Base-by-base conservation (phyloP, 2,888 invertebrate genomes). In the Rugalucina vietnamica region DNA sequence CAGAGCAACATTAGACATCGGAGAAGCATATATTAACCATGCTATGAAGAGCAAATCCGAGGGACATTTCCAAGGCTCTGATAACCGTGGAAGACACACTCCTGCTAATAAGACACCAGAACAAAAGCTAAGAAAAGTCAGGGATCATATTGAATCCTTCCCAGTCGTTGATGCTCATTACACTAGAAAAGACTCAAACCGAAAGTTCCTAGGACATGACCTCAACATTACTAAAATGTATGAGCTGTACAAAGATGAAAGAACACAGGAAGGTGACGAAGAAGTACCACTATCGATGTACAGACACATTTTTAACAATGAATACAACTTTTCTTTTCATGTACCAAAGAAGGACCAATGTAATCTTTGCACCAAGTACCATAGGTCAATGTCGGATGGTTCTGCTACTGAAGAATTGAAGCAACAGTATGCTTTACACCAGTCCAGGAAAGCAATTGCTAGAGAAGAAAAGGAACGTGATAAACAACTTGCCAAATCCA, bases 201-300 rank as follows among this genome's bases (percentile, higher is more conserved):
- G 57, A 37, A 27, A 80, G 37, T 80, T 60, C 49, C 50, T 80
- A 65, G 69, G n/a, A 29, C 43, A 37, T 36, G 74, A 49, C 49
- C 71, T 80, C 36, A 74, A 60, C 34, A 75, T 65, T 27, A 43
- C 29, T n/a, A 57, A 65, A 39, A 65, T 80, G 73, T 74, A 80
- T 60, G 69, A 49, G n/a, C 32, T 80, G 37, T 80, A 65, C 36
- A 49, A 36, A 37, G 74, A 65, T n/a, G 32, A 89, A 87, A 49
- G 80, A 80, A 0, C 79, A 85, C n/a, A 79, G 76, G 12, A 89
- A 90, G 1, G 89, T 90, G 1, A 90, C 90, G 83, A 89, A 89
- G 5, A 90, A 90, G 91, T 83, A 90, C 21, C 89, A 74, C 75
- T 8, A n/a, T 36, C 73, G n/a, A 79, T 72, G 24, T 84, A 85